Evolutionary conservation across 2,113 vertebrate genomes (phyloP).

Genomic region (Eubucco bourcierii): DNA sequence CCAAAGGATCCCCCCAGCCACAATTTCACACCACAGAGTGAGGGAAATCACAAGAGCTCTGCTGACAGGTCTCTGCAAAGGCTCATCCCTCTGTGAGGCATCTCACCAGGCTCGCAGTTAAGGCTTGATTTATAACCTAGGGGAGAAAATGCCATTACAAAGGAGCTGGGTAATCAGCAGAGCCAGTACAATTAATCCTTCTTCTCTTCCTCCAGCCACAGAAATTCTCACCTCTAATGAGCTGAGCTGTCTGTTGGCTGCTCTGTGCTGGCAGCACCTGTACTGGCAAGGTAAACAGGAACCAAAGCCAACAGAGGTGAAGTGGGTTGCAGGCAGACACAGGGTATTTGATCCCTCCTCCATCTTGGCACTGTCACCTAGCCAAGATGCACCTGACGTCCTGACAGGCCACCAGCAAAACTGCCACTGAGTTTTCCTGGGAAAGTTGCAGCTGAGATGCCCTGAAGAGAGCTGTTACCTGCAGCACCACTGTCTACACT

Average conservation of each 20-base stretch:
- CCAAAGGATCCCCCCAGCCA: not conserved
- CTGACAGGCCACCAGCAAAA: not conserved
- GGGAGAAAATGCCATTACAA: not conserved
- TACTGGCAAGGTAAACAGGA: not conserved
- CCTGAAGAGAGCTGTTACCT: not conserved
- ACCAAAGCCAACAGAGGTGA: not conserved
- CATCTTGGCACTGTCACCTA: not conserved
- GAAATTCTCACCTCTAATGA: not conserved
- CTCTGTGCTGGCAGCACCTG: rapidly evolving
- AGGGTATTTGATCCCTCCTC: not conserved
- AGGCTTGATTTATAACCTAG: not conserved
- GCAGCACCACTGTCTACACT: not conserved
- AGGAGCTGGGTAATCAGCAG: not conserved
- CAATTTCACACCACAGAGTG: rapidly evolving
- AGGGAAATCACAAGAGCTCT: not conserved
- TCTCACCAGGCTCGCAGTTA: not conserved
- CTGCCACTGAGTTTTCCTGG: not conserved
- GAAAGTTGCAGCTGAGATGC: not conserved
- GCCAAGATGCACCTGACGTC: not conserved
- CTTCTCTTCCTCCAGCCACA: not conserved
- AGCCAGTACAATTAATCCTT: not conserved
- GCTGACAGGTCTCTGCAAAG: not conserved
- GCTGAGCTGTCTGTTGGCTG: not conserved
- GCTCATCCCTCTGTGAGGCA: not conserved
- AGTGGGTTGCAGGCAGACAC: rapidly evolving